Evolutionary conservation across 37 sponge, comb jelly and placozoan genomes (phyloP), one percentile per base, ranked within the genome.

Genomic region (Cliona cf. orientalis): DNA sequence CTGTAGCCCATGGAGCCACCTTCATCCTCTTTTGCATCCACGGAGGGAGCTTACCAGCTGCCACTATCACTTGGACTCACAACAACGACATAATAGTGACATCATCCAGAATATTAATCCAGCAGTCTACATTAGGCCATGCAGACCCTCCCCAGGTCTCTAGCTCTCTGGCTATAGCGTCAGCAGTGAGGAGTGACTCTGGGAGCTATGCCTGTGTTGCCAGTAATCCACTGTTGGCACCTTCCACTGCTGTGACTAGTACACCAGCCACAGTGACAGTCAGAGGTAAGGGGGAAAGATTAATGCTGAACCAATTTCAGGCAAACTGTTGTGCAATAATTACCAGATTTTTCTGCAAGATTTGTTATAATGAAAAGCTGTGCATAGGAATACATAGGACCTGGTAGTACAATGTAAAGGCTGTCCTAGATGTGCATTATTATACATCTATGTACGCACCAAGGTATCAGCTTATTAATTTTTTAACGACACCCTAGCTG

Each of bases 41-140:
- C 43, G 63, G 69, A 49, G 82, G 72, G 25, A 91, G 92, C 38
- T 58, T 91, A 22, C 92, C 92, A 25, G 75, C 80, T 29, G 92
- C 84, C 34, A 35, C 43, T 36, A 79, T 91, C 31, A 19, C 44
- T 9, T 91, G 92, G 92, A 66, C 46, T 26, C 35, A 42, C 22
- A 74, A 91, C 35, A 69, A 69, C 11, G 31, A 36, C 17, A n/a
- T 29, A n/a, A 21, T 84, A 5, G 2, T 36, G 14, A 5, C 80
- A 0, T 64, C 79, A 44, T 57, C 70, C 2, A 34, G 85, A 40
- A 19, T 83, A 1, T 42, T 37, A 26, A n/a, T 84, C 26, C 62
- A 38, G 11, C 71, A 75, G 2, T 84, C 45, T 0, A 46, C 42
- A 34, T 80, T 84, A 4, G 19, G 23, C 2, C 69, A 73, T 21